Evolutionary conservation across 2,797 vertebrate genomes (phyloP).

Genomic region (Propithecus perrieri): DNA sequence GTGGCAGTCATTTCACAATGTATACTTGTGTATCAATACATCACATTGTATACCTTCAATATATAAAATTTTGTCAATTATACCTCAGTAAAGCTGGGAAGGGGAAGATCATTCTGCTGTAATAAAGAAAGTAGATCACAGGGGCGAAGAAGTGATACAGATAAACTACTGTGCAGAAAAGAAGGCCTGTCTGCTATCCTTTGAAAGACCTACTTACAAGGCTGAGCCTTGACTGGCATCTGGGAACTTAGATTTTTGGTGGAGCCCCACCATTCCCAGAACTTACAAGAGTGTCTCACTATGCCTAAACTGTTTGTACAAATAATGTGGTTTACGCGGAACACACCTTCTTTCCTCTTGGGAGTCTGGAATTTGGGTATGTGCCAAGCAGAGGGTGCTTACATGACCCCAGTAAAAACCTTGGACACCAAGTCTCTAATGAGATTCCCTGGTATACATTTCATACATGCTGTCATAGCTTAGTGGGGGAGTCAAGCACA

Average conservation of each 20-base stretch:
- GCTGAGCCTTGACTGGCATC: not conserved
- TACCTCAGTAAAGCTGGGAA: not conserved
- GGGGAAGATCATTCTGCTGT: not conserved
- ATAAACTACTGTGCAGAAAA: not conserved
- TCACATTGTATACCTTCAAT: not conserved
- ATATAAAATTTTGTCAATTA: not conserved
- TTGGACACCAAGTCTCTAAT: not conserved
- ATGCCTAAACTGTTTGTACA: not conserved
- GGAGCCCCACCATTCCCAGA: not conserved
- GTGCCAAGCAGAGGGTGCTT: not conserved
- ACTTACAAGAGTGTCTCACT: not conserved
- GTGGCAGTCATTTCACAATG: not conserved
- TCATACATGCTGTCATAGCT: not conserved
- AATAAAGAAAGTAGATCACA: not conserved
- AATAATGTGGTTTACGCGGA: not conserved
- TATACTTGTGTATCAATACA: not conserved
- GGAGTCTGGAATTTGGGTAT: not conserved
- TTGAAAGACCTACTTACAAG: not conserved
- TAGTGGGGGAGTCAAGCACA: not conserved
- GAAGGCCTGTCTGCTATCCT: not conserved
- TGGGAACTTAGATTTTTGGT: not conserved
- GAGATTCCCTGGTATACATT: not conserved
- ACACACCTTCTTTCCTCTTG: not conserved
- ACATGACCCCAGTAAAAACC: not conserved
- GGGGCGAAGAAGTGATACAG: not conserved